Percentiles rank a stretch among this genome's conserved stretches.
phyloP scores from a whole-genome alignment of 2,797 vertebrate species.

The Cryptoprocta ferox region DNA sequence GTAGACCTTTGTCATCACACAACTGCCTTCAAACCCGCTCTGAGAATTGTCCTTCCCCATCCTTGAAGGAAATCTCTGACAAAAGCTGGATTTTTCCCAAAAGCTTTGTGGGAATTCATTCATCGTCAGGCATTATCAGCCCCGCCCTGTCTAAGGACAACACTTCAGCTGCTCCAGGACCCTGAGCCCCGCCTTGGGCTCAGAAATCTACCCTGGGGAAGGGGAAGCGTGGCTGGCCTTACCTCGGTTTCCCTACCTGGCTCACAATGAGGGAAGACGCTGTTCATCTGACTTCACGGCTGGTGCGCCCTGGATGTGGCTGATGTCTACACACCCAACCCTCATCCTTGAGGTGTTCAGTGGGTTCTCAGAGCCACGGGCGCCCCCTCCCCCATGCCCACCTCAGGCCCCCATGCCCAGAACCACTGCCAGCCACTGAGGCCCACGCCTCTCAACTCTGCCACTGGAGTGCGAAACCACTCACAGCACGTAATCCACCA shows the following conservation, averaged over 20 bases:
- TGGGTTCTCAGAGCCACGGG: background rate
- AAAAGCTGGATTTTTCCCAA: background rate
- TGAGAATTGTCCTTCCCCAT: background rate
- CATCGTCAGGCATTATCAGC: background rate
- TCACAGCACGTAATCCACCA: background rate
- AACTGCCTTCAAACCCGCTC: background rate
- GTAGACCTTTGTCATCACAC: background rate
- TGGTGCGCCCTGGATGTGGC: background rate
- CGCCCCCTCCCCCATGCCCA: background rate
- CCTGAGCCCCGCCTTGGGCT: background rate
- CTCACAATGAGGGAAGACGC: fast-evolving
- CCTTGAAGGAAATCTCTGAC: background rate
- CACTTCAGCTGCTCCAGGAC: background rate
- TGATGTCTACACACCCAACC: too few species aligned
- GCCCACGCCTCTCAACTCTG: background rate
- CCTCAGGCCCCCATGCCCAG: background rate
- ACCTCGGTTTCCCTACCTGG: background rate
- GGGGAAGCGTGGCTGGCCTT: fast-evolving
- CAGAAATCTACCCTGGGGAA: background rate
- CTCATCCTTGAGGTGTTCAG: background rate
- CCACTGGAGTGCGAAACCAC: fast-evolving
- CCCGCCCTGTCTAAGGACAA: background rate
- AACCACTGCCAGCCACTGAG: background rate
- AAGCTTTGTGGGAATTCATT: background rate
- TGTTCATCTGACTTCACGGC: too few species aligned